Evolutionary conservation across 2,113 vertebrate genomes (phyloP).

Genomic region (Synodontis membranacea): DNA sequence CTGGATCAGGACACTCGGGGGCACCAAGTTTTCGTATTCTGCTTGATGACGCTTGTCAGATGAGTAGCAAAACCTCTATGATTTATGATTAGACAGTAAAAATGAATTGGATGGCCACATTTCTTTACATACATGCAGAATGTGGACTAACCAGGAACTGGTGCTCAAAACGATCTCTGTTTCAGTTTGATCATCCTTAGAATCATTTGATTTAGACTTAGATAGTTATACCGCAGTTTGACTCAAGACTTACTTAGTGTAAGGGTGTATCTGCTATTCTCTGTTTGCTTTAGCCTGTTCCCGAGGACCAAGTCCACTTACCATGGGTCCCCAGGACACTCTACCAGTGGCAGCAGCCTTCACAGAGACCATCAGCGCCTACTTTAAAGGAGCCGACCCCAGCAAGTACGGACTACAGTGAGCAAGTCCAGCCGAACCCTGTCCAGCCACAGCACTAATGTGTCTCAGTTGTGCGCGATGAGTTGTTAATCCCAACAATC

Average conservation of each 20-base stretch:
- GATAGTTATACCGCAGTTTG: not conserved
- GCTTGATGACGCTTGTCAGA: not conserved
- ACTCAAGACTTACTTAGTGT: not conserved
- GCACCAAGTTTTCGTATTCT: not conserved
- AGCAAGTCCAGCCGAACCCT: not conserved
- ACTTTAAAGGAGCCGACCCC: conserved; percentile 97
- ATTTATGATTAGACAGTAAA: not conserved
- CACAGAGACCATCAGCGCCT: conserved; percentile 96
- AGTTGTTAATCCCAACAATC: not conserved
- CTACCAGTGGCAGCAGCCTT: conserved; percentile 96
- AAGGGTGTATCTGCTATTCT: not conserved
- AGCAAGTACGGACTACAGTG: conserved; percentile 81
- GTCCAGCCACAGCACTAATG: not conserved
- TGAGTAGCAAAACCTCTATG: not conserved
- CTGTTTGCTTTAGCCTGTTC: conserved; percentile 82
- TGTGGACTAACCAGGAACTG: not conserved
- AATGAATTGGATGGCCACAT: not conserved
- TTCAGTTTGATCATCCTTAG: not conserved
- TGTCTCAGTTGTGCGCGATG: not conserved
- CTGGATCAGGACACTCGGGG: not conserved
- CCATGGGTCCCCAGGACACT: conserved; percentile 97
- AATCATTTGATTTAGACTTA: not conserved
- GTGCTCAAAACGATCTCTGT: not conserved
- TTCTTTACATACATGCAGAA: not conserved
- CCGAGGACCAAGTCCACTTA: conserved; percentile 94